Evolutionary conservation across 2,888 invertebrate genomes (phyloP), one percentile per base, ranked within the genome.

Genomic region (Malthinus flaveolus): DNA sequence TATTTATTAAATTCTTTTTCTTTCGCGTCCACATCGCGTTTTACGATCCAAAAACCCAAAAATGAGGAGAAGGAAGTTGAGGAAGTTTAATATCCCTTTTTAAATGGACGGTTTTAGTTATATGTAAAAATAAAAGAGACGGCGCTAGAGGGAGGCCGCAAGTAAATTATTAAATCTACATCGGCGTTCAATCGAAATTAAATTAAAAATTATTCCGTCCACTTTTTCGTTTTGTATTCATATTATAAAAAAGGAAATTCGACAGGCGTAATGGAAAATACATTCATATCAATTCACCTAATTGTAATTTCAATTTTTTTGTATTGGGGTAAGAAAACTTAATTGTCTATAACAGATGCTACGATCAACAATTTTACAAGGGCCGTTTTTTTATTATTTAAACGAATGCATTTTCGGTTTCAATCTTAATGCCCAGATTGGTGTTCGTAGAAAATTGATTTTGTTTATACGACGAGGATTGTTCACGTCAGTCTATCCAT

Each of bases 181-280:
- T 49, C 33, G 33, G 32, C 36, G 32, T 50, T 56, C 56, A 50
- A 54, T 50, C 45, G 45, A 56, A 56, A 56, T 56, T 56, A 56
- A 56, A 56, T 56, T 56, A 56, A 56, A 56, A 56, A 56, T 56
- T 56, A 50, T 50, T 45, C 49, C 12, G 13, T 9, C 49, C 32
- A 42, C 42, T 46, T 56, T 46, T 44, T 36, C 15, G 33, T 12
- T 42, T 45, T 12, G 42, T 42, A 37, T 42, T 42, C 48, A 44
- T 39, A 31, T 51, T 23, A 23, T 23, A 23, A 45, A 32, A 56
- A 46, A 49, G 45, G 39, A 49, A 50, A 50, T 45, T 50, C 49
- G 49, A 50, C 56, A 50, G 46, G 32, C 50, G 45, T 35, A 49
- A 49, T 49, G 56, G 49, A 44, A 54, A 54, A 54, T 54, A 54